These are phyloP conservation scores for Drosophila formosana DNA, from an alignment of 2,888 invertebrate species.

Conservation along the genomic window DNA sequence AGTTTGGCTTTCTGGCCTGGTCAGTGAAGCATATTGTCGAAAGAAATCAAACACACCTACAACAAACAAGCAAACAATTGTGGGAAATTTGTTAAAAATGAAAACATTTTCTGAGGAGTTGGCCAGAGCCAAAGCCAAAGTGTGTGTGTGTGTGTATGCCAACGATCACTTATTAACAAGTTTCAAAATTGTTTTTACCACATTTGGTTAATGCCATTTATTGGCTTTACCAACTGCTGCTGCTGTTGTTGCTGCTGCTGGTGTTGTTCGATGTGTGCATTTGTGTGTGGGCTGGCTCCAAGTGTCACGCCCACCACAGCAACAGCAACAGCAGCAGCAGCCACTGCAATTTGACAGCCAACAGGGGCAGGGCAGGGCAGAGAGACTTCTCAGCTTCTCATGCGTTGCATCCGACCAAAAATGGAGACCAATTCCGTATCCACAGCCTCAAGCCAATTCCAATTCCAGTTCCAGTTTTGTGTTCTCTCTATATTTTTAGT, in stretches of 20 bases:
- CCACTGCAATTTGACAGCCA: conserved; percentile 62
- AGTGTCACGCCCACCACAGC: conserved; percentile 59
- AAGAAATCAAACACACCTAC: conserved; percentile 66
- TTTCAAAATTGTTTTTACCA: conserved; percentile 77
- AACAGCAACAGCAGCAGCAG: conserved; percentile 48
- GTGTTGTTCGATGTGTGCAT: conserved; percentile 46
- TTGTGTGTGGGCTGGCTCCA: conserved; percentile 49
- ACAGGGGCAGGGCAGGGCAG: conserved; percentile 2
- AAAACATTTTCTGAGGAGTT: conserved; percentile 43
- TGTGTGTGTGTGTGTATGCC: conserved; percentile 36
- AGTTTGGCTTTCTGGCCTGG: conserved; percentile 48
- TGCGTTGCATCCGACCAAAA: conserved; percentile 67
- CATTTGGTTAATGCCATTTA: conserved; percentile 81
- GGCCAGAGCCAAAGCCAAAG: conserved; percentile 14
- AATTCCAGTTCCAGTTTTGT: conserved; percentile 6
- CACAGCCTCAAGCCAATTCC: conserved; percentile 26
- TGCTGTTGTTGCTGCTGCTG: conserved; percentile 35
- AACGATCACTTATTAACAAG: conserved; percentile 74
- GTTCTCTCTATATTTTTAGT: not conserved
- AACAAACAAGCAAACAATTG: conserved; percentile 57
- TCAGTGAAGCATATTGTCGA: conserved; percentile 73
- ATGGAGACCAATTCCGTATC: conserved; percentile 33
- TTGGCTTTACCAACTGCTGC: conserved; percentile 52
- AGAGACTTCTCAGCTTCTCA: conserved; percentile 11
- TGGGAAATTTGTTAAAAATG: conserved; percentile 65